Base-by-base conservation (phyloP, 2,888 invertebrate species). In the Folsomia candida region DNA sequence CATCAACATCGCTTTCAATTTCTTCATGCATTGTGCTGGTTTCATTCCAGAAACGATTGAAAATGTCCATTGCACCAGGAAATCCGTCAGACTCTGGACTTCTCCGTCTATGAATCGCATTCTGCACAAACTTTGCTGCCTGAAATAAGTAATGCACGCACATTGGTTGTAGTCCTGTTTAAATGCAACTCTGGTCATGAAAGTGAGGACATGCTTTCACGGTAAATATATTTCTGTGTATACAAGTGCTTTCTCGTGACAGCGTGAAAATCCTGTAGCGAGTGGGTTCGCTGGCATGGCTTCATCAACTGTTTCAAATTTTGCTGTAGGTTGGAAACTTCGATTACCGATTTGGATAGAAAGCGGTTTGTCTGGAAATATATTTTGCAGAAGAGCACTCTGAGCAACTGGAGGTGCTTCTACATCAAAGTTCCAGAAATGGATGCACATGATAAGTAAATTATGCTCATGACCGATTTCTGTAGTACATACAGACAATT, bases 201-300 rank as follows among this genome's bases (percentile, higher is more conserved):
- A 37, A 37, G 37, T 4, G 37, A 37, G 37, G 37, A 37, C 6
- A 9, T 37, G 37, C 14, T 14, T 14, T 37, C 37, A 37, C 37
- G 37, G 37, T 14, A 14, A n/a, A n/a, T n/a, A n/a, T n/a, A n/a
- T n/a, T n/a, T n/a, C n/a, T n/a, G n/a, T n/a, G n/a, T n/a, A n/a
- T n/a, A 59, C 59, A 25, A 25, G 14, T 25, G 62, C 62, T 28
- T 62, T 62, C 28, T 62, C 62, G 28, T 62, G 28, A 29, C 62
- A 62, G 4, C n/a, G 18, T 18, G 27, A 11, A 28, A 62, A 62
- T 28, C 62, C 22, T 28, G 27, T 3, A 4, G 28, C 29, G 2
- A 27, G 28, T 3, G 62, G 28, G 14, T 62, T 62, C 6, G 62
- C 62, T n/a, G 62, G 62, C 14, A 3, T 20, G 3, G 62, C 28